Base-by-base conservation (phyloP, 2,888 invertebrate genomes). In the Iselma pallidipennis region DNA sequence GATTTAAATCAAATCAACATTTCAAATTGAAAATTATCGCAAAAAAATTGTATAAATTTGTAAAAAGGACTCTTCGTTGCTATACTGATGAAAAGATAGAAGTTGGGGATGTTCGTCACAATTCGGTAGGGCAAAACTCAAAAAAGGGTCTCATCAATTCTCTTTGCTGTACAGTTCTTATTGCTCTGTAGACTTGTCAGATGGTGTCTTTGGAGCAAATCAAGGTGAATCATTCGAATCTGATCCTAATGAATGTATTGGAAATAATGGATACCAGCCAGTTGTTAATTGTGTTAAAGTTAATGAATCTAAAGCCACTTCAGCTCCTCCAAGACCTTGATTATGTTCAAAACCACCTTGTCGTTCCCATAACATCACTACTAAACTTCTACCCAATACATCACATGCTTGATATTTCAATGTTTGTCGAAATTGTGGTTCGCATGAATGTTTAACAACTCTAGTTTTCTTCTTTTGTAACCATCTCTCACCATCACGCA, bases 291-390 rank as follows among this genome's bases (percentile, higher is more conserved):
- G 90, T 26, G 92, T 89, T 66, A 95, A 85, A 50, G 91, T 88
- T 60, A 96, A 84, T 74, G 89, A 88, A 81, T 95, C 94, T 67
- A 96, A 85, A 68, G 91, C 88, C 67, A 96, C 89, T 82, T 71
- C 70, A 6, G 70, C 70, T 49, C 95, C 95, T 10, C 96, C 95
- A 45, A 96, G 83, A 4, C 86, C 86, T 71, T 85, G 85, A 67
- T 95, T 95, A 80, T 94, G 94, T 77, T 94, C 93, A 81, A 94
- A 94, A 2, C 92, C 92, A 62, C 92, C 91, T 78, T 93, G 92
- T 63, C 92, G 88, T 77, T 95, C 94, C 95, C 96, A 96, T 52
- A 96, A 86, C 91, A 95, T 95, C 56, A 95, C 93, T 69, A 95
- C 89, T 68, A 96, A 85, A 65, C 91, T 91, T 58, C 95, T 88